Evolutionary conservation across 2,888 invertebrate species (phyloP).

Genomic region (Clostera curtula): DNA sequence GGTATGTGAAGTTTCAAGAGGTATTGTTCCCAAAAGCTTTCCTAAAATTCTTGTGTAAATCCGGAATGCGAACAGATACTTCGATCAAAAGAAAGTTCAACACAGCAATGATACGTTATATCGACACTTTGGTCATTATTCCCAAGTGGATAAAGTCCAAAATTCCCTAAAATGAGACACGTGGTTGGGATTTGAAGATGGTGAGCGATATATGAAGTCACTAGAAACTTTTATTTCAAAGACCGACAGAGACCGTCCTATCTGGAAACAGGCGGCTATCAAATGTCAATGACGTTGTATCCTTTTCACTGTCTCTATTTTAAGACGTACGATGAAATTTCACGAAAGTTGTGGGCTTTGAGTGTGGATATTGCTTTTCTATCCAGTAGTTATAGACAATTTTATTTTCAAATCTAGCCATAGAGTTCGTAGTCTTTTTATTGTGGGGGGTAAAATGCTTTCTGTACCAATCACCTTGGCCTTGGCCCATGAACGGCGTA

Average conservation of each 20-base stretch:
- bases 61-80: constrained; percentile 36
- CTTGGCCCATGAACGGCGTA: too few relatives aligned
- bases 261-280: constrained; percentile 27
- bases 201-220: constrained; percentile 36
- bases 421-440: too few relatives aligned
- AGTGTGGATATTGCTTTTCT: too few relatives aligned
- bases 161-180: constrained; percentile 15
- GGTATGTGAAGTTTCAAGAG: constrained; percentile 43
- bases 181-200: constrained; percentile 15
- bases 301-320: constrained; percentile 22
- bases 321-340: constrained; percentile 10
- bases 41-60: constrained; percentile 43
- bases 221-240: constrained; percentile 49
- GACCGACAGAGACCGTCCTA: constrained; percentile 23
- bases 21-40: constrained; percentile 46
- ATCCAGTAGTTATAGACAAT: too few relatives aligned
- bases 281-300: constrained; percentile 26
- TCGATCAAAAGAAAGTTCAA: constrained; percentile 38
- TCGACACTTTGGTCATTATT: constrained; percentile 17
- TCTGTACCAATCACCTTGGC: too few relatives aligned
- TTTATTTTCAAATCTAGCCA: too few relatives aligned
- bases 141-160: constrained; percentile 23
- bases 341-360: too few relatives aligned
- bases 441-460: too few relatives aligned
- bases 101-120: constrained; percentile 22